A percentile compares a stretch with the other conserved stretches of the same genome.
Conservation (phyloP, 2,797 vertebrate species). For the Chelon labrosus region DNA sequence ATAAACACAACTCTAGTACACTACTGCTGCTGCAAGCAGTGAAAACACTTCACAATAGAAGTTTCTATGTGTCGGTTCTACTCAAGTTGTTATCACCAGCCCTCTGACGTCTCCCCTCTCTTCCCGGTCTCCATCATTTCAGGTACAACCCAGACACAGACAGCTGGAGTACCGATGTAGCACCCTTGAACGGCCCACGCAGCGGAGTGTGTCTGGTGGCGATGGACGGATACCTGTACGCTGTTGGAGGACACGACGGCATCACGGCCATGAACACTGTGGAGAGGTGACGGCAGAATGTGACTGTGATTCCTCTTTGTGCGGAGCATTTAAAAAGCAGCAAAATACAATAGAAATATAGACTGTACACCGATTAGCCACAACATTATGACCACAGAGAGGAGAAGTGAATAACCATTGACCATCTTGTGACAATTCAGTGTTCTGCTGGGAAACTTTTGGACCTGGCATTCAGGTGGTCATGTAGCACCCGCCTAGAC, state of each 20-base stretch:
- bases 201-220: conserved; percentile 71
- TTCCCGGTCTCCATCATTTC: conserved; percentile 17
- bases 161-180: conserved; percentile 80
- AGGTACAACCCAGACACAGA: conserved; percentile 78
- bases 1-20: conserved; percentile 1
- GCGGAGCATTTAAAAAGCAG: no score
- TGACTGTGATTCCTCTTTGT: no score
- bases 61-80: not conserved
- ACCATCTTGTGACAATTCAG: no score
- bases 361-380: no score
- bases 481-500: no score
- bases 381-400: no score
- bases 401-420: no score
- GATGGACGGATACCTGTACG: conserved; percentile 77
- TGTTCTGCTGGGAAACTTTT: no score
- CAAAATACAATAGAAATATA: no score
- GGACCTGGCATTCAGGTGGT: no score
- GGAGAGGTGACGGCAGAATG: conserved; percentile 62
- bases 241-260: conserved; percentile 74
- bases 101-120: conserved; percentile 20
- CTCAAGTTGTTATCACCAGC: not conserved
- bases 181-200: conserved; percentile 77
- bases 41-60: not conserved
- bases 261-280: conserved; percentile 71
- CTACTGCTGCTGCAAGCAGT: not conserved